phyloP scores from a whole-genome alignment of 2,797 vertebrate genomes.

The Sphenopsis melanotis region DNA sequence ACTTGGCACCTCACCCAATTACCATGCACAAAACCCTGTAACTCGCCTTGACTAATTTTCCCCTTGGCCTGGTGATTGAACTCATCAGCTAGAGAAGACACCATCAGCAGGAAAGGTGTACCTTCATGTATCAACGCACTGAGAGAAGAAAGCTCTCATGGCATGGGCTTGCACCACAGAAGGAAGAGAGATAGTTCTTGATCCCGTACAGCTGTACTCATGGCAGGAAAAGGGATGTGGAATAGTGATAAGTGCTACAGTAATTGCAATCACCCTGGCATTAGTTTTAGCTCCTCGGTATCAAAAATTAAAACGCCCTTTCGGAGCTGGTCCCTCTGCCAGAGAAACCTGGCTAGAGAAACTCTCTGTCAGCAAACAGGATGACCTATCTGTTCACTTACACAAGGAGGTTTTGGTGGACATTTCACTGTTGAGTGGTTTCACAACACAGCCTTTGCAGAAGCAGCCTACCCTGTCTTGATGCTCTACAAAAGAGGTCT shows the following conservation, averaged over 20 bases:
- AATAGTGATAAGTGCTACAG: background rate
- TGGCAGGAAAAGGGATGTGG: background rate
- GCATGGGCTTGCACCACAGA: accelerated
- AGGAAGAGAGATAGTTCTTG: background rate
- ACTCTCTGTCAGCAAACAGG: background rate
- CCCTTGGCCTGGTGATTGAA: background rate
- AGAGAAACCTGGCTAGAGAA: background rate
- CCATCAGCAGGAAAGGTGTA: background rate
- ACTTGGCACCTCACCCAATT: background rate
- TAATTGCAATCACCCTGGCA: background rate
- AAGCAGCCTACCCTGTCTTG: background rate
- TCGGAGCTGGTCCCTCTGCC: background rate
- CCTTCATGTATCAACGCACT: background rate
- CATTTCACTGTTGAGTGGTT: background rate
- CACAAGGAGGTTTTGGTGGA: background rate
- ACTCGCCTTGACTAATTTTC: background rate
- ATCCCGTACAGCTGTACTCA: background rate
- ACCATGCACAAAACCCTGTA: background rate
- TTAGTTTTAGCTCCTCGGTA: background rate
- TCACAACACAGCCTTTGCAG: background rate
- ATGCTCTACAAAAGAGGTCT: background rate
- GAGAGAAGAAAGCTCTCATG: background rate
- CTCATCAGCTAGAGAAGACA: background rate
- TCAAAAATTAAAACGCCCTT: background rate
- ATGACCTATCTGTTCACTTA: background rate